These are phyloP conservation scores for Fistularia tabacaria DNA, from an alignment of 2,797 vertebrate genomes.

Conservation along the genomic window DNA sequence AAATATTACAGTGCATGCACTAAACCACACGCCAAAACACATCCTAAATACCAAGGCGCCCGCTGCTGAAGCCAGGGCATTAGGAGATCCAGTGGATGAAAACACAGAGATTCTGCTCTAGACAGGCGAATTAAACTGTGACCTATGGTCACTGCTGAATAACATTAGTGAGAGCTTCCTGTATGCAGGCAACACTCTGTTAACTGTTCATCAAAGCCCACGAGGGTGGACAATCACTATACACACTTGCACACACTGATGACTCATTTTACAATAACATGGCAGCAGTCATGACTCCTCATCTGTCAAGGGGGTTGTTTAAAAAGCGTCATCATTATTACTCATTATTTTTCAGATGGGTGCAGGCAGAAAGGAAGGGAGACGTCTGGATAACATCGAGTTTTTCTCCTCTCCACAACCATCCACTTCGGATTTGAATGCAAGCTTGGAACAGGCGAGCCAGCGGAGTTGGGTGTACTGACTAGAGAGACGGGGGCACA, in stretches of 20 bases:
- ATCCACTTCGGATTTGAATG: conserved; percentile 33
- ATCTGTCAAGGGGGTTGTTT: conserved; percentile 88
- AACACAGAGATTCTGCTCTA: conserved; percentile 75
- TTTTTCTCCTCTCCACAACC: conserved; percentile 45
- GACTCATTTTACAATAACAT: conserved; percentile 69
- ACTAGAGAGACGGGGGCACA: conserved; percentile 43
- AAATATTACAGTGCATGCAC: conserved; percentile 68
- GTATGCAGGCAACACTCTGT: conserved; percentile 80
- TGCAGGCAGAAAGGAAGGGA: conserved; percentile 50
- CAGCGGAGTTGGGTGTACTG: conserved; percentile 16
- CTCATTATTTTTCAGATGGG: conserved; percentile 79
- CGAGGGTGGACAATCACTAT: conserved; percentile 74
- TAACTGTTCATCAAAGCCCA: conserved; percentile 81
- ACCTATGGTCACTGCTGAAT: conserved; percentile 82
- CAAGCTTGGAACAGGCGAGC: conserved; percentile 7
- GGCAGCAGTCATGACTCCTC: conserved; percentile 70
- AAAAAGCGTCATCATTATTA: conserved; percentile 91
- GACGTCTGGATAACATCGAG: conserved; percentile 87
- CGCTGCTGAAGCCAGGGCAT: conserved; percentile 61
- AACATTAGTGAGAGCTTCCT: conserved; percentile 85
- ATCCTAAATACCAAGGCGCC: conserved; percentile 77
- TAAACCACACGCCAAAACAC: conserved; percentile 40
- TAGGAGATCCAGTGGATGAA: conserved; percentile 59
- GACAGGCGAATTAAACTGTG: conserved; percentile 83
- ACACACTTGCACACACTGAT: conserved; percentile 49